Base-by-base conservation (phyloP, 1,140 invertebrate genomes). In the Asbolus verrucosus region DNA sequence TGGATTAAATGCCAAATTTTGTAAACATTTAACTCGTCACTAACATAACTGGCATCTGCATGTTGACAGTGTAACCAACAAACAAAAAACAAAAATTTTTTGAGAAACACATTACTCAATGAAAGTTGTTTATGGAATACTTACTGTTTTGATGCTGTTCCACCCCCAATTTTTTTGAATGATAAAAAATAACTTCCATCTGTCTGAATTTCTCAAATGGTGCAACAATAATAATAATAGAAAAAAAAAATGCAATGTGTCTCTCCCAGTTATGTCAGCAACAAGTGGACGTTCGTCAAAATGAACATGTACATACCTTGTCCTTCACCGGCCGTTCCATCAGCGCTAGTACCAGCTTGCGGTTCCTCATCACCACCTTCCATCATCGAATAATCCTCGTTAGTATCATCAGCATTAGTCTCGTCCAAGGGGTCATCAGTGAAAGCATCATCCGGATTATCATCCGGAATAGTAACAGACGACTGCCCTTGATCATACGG, bases 301-400 rank as follows among this genome's bases (percentile, higher is more conserved):
- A 54, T 54, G 1, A 50, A 21, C 43, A 54, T 62, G 1, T 65
- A 78, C 78, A 74, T 78, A 80, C 78, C 78, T 80, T 80, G 78
- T 71, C 74, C 73, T 76, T 78, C 77, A n/a, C 76, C 77, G 18
- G 73, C 65, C 19, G 46, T 13, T 14, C 70, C 74, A 18, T 79
- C 77, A 16, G 72, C 72, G 62, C 77, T 78, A 6, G 78, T 78
- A 15, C 77, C 75, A 11, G 77, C 75, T 30, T 80, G 74, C 9
- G 78, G 77, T 73, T 80, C 78, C 39, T 78, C 77, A 2, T 72
- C 71, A 6, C 69, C 65, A 31, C 72, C 73, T 66, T 79, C 76
- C 76, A 79, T 77, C 72, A 79, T 75, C 14, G 73, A 68, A 71
- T 77, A 79, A 68, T 80, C 77, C 50, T 80, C 78, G 1, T 74